Conservation (phyloP, 1,140 invertebrate genomes). For the Drosophila sechellia region DNA sequence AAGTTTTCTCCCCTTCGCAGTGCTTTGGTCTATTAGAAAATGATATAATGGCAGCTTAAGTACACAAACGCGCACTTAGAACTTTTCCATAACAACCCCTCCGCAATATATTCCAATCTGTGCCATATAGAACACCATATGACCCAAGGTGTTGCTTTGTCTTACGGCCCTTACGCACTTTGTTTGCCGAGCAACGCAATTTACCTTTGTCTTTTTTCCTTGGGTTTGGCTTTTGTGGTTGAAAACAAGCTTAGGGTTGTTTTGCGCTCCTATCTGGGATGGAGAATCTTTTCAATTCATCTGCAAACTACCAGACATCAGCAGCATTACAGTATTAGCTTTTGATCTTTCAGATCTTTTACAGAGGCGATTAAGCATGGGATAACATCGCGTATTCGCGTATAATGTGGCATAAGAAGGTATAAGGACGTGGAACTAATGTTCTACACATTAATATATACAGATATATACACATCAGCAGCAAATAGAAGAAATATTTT, state of each 20-base stretch:
- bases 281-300: conserved; percentile 36
- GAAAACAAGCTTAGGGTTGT: conserved; percentile 35
- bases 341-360: conserved; percentile 42
- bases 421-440: conserved; percentile 6
- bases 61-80: conserved; percentile 34
- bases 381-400: conserved; percentile 53
- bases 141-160: conserved; percentile 76
- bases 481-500: conserved; percentile 34
- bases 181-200: conserved; percentile 70
- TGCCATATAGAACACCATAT: conserved; percentile 14
- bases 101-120: conserved; percentile 9
- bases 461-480: conserved; percentile 10
- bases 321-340: conserved; percentile 45
- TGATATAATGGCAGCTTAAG: conserved; percentile 55
- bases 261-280: background rate
- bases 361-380: conserved; percentile 27
- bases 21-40: conserved; percentile 44
- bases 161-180: conserved; percentile 62
- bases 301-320: conserved; percentile 33
- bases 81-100: conserved; percentile 35
- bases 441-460: conserved; percentile 1
- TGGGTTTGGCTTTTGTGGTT: conserved; percentile 76
- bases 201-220: conserved; percentile 58
- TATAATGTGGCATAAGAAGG: conserved; percentile 10
- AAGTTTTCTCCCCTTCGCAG: background rate